phyloP scores from a whole-genome alignment of 2,113 vertebrate genomes.

The Gracilinanus agilis region DNA sequence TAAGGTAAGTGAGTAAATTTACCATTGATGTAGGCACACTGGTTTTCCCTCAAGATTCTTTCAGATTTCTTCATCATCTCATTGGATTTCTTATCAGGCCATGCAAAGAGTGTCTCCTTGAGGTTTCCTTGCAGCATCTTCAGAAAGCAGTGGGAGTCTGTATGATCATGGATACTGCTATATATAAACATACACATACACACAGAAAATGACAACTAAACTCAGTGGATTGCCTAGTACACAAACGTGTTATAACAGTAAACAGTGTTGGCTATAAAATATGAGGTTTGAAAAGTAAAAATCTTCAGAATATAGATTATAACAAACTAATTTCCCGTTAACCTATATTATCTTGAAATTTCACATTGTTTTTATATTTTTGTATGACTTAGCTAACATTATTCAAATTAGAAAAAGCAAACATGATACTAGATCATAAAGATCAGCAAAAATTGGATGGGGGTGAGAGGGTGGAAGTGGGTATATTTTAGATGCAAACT shows the following conservation, averaged over 20 bases:
- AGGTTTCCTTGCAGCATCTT: constrained; percentile 97
- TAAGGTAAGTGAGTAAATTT: constrained; percentile 67
- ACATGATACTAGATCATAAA: neutral
- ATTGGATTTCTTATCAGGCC: constrained; percentile 90
- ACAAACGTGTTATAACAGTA: neutral
- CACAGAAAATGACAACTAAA: constrained; percentile 56
- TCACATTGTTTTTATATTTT: neutral
- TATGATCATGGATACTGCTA: constrained; percentile 99
- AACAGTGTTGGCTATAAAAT: neutral
- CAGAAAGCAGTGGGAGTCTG: constrained; percentile 98
- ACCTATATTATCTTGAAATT: neutral
- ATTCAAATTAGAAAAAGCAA: neutral
- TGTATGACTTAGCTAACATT: neutral
- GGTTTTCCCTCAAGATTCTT: constrained; percentile 91
- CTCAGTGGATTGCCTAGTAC: constrained; percentile 63
- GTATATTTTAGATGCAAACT: neutral
- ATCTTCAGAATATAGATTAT: neutral
- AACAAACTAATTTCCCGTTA: neutral
- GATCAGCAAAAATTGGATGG: neutral
- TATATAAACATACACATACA: constrained; percentile 69
- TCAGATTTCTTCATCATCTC: constrained; percentile 94
- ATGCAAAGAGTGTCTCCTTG: constrained; percentile 95
- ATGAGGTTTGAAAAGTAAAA: neutral
- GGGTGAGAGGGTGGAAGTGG: neutral
- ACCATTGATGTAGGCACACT: constrained; percentile 98